Percentiles rank a stretch among this genome's conserved stretches.
Evolutionary conservation across 1,140 invertebrate species (phyloP).

Genomic region (Drosophila sproati): DNA sequence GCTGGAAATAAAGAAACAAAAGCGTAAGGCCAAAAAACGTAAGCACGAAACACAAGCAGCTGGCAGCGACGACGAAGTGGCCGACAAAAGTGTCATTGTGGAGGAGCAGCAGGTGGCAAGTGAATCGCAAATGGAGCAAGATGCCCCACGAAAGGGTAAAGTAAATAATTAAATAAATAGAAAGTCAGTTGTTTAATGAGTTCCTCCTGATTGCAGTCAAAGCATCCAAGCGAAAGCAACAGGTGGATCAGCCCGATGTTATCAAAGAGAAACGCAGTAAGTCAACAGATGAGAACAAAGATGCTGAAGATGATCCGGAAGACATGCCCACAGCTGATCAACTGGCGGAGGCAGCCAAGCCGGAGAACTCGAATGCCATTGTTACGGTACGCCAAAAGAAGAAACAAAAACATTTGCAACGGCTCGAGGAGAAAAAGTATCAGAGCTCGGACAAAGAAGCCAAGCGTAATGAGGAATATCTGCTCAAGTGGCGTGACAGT

Average conservation of each 20-base stretch:
- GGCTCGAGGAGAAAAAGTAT: slow-evolving; percentile 60
- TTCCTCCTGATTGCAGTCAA: slow-evolving; percentile 19
- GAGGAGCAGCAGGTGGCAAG: slow-evolving; percentile 35
- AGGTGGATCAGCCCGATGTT: not conserved
- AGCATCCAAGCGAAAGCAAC: slow-evolving; percentile 52
- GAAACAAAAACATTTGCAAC: slow-evolving; percentile 74
- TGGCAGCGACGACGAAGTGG: slow-evolving; percentile 69
- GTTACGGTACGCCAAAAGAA: slow-evolving; percentile 80
- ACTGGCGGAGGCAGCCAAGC: slow-evolving; percentile 67
- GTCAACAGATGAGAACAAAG: slow-evolving; percentile 11
- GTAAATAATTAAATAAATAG: not conserved
- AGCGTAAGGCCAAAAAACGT: slow-evolving; percentile 68
- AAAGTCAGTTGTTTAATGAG: not conserved
- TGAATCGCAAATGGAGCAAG: slow-evolving; percentile 17
- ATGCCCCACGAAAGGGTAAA: slow-evolving; percentile 10
- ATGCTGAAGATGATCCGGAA: slow-evolving; percentile 29
- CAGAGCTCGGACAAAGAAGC: slow-evolving; percentile 68
- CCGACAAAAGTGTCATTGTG: slow-evolving; percentile 71
- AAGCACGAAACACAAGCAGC: slow-evolving; percentile 49
- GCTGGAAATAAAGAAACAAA: slow-evolving; percentile 52
- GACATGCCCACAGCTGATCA: slow-evolving; percentile 64
- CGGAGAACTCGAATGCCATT: slow-evolving; percentile 70
- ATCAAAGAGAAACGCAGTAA: slow-evolving; percentile 58
- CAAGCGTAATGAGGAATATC: slow-evolving; percentile 86
- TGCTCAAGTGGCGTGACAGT: slow-evolving; percentile 89